Evolutionary conservation across 2,113 vertebrate species (phyloP), one percentile per base, ranked within the genome.

Genomic region (Podarcis raffonei): DNA sequence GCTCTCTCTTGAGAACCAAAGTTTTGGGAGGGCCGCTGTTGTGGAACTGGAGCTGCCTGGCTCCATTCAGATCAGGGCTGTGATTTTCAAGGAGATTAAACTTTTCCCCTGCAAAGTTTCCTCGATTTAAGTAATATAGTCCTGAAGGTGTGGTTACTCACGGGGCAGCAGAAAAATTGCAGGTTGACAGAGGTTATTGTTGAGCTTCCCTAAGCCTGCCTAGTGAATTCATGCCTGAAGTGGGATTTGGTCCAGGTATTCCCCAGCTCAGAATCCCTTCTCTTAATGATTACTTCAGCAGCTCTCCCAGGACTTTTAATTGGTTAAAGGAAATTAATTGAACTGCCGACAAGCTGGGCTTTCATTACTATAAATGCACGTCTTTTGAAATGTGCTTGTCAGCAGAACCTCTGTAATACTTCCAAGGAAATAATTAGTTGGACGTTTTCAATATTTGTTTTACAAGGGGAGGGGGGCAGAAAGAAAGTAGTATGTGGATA

Each of bases 301-400:
- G 37, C 62, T 81, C 32, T 71, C 77, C 32, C 66, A 57, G 57
- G 68, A 25, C 35, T 81, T 69, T 81, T 74, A 72, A 79, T 80
- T 30, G 53, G 66, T 39, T 78, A 74, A 71, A 87, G 48, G 68
- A 81, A 81, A 81, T 72, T 81, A 87, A 87, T 72, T 42, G 86
- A 81, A 80, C 23, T 87, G 53, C 48, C 25, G n/a, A 72, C 53
- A 37, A 87, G 68, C 48, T 62, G 35, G 32, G 79, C 23, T 72
- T 81, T 72, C 68, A 81, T 81, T 87, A 39, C 42, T 59, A 87
- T 72, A 57, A 87, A 81, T 37, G 18, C 16, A 74, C 23, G 22
- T 57, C 25, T 87, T 59, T 30, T 66, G 68, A 81, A 57, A 74
- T 87, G 53, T 30, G 53, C 16, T 72, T 59, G 78, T 81, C 77